Percentiles rank a stretch among this genome's conserved stretches.
phyloP scores from a whole-genome alignment of 2,888 invertebrate species.

The Phyllotreta cruciferae region DNA sequence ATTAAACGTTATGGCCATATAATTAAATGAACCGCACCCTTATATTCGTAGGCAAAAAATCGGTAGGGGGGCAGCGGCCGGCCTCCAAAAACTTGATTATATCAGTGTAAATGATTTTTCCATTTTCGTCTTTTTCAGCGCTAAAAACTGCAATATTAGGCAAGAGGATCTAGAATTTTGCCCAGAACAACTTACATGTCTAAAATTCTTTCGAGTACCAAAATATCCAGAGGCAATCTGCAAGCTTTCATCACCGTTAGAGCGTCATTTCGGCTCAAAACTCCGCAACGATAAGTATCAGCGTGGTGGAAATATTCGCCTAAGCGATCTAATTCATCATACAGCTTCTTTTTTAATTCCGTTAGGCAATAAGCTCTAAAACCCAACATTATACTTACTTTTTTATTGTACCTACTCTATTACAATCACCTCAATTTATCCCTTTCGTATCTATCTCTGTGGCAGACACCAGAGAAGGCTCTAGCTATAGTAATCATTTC shows the following conservation, averaged over 20 bases:
- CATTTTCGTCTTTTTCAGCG: conserved; percentile 69
- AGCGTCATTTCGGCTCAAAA: conserved; percentile 65
- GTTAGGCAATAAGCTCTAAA: conserved; percentile 73
- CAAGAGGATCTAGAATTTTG: background rate
- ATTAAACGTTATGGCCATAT: conserved; percentile 7
- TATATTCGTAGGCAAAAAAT: conserved; percentile 62
- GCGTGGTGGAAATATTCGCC: conserved; percentile 67
- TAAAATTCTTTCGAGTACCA: conserved; percentile 74
- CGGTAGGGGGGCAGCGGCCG: conserved; percentile 63
- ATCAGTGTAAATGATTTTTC: conserved; percentile 72
- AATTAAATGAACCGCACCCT: conserved; percentile 56
- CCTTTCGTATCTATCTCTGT: conserved; percentile 59
- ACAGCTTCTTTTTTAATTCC: conserved; percentile 74
- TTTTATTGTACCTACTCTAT: too few relatives aligned
- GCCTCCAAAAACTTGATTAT: conserved; percentile 76
- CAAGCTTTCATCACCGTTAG: conserved; percentile 73
- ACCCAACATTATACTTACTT: too few relatives aligned
- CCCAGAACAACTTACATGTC: conserved; percentile 64
- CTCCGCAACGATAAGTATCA: conserved; percentile 66
- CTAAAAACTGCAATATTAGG: conserved; percentile 54
- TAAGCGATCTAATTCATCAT: conserved; percentile 72
- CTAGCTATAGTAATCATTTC: conserved; percentile 81
- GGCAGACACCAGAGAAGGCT: conserved; percentile 71
- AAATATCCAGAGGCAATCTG: conserved; percentile 71
- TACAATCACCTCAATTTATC: conserved; percentile 59